Conservation (phyloP, 2,797 vertebrate genomes). For the Microctenopoma stevenorrisi region DNA sequence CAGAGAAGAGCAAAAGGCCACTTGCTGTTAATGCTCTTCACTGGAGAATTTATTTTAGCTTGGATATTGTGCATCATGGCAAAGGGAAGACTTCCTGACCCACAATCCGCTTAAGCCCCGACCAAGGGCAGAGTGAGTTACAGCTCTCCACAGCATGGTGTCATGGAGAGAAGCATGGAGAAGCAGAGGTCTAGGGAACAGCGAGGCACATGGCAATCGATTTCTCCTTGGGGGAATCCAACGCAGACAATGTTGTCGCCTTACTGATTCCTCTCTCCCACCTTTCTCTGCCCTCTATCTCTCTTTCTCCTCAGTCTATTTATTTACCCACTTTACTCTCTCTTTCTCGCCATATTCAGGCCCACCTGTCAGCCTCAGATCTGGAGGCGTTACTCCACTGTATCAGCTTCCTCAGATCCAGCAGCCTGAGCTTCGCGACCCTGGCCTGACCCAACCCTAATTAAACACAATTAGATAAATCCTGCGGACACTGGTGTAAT, state of each 20-base stretch:
- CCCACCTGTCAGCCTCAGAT: constrained; percentile 57
- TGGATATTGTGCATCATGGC: constrained; percentile 71
- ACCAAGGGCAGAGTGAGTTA: constrained; percentile 78
- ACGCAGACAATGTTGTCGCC: constrained; percentile 62
- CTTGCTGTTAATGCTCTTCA: constrained; percentile 76
- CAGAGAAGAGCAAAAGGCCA: constrained; percentile 68
- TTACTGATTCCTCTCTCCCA: constrained; percentile 60
- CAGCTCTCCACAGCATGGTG: constrained; percentile 70
- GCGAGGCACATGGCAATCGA: constrained; percentile 76
- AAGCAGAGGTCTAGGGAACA: constrained; percentile 73
- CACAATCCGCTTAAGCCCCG: constrained; percentile 77
- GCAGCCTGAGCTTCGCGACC: constrained; percentile 64
- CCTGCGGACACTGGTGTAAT: constrained; percentile 78
- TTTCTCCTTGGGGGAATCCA: constrained; percentile 74
- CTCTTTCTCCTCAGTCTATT: constrained; percentile 52
- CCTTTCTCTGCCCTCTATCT: constrained; percentile 63
- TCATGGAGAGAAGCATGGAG: constrained; percentile 66
- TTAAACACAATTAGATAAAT: constrained; percentile 87
- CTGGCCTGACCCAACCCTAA: constrained; percentile 78
- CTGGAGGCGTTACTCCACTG: constrained; percentile 55
- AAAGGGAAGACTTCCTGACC: constrained; percentile 78
- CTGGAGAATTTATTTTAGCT: constrained; percentile 76
- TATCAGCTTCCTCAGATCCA: constrained; percentile 62
- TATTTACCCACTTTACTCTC: constrained; percentile 44
- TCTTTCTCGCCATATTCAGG: constrained; percentile 35